Evolutionary conservation across 2,888 invertebrate genomes (phyloP), one percentile per base, ranked within the genome.

Genomic region (Pyrocoelia pectoralis): DNA sequence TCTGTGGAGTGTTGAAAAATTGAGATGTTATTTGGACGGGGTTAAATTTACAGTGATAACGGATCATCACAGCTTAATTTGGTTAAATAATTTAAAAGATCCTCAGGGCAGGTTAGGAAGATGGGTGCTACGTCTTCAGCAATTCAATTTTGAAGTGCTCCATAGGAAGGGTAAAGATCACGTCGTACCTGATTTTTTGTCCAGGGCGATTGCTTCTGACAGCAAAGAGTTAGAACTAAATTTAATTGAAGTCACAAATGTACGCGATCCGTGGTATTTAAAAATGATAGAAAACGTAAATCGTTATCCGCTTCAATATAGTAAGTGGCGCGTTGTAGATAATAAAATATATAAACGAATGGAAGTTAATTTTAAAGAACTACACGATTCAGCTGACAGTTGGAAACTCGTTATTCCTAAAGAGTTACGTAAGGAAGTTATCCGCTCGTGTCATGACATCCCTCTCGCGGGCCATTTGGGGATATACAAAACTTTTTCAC

Each of bases 391-490:
- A n/a, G 6, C 14, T 28, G 68, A 63, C 9, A 9, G 17, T 46
- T 71, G 69, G 71, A 67, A 68, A 28, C 4, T 49, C 8, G 65
- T n/a, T n/a, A n/a, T n/a, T n/a, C n/a, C n/a, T n/a, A n/a, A n/a
- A 71, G 1, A 38, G 55, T 70, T 6, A 71, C 69, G 64, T 12
- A 53, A 9, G 4, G 18, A 54, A 8, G 10, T 65, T n/a, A 10
- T 65, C n/a, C 15, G 51, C 9, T 43, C 6, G 2, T n/a, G 15
- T 46, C 72, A 73, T 56, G 70, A 70, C 15, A 38, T 19, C 13
- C 60, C 68, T 4, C 56, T 60, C 6, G 41, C 68, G 10, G 71
- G 70, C 13, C 74, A 72, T 57, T 48, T 68, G 6, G 70, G 71
- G 6, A 60, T 70, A 3, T 59, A 43, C 13, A 72, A 72, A 58